Evolutionary conservation across 1,140 invertebrate genomes (phyloP).

Genomic region (Leptopilina boulardi): DNA sequence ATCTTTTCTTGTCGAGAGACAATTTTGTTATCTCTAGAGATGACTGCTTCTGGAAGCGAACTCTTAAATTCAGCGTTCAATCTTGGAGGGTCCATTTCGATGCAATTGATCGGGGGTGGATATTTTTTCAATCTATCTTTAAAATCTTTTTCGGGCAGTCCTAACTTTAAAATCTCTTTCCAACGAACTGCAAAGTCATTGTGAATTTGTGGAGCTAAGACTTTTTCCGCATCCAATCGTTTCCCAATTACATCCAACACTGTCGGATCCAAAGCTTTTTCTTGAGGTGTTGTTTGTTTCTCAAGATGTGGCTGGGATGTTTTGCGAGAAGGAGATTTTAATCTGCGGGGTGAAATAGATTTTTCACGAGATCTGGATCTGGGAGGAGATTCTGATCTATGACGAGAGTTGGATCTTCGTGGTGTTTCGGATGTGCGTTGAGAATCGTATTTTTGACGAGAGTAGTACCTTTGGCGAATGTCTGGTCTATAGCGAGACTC

Average conservation of each 20-base stretch:
- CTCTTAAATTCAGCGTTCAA: neutral
- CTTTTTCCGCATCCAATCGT: neutral
- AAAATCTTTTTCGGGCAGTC: neutral
- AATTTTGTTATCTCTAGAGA: neutral
- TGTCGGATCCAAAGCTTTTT: neutral
- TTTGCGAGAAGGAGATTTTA: too few species aligned
- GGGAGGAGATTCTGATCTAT: neutral
- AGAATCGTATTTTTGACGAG: neutral
- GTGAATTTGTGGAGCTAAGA: neutral
- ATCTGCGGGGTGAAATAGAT: neutral
- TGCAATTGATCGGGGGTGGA: neutral
- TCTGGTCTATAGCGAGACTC: too few species aligned
- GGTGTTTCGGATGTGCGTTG: neutral
- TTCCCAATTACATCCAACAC: neutral
- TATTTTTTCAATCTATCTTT: neutral
- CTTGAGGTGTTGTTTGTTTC: neutral
- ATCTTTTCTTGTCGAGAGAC: neutral
- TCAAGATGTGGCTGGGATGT: neutral
- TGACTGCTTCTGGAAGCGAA: neutral
- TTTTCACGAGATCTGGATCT: neutral
- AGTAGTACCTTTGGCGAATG: neutral
- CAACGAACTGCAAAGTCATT: neutral
- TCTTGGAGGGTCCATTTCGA: neutral
- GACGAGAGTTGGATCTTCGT: neutral
- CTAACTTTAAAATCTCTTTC: neutral